A percentile compares a stretch with the other conserved stretches of the same genome.
These are phyloP conservation scores for Botia kubotai DNA, from an alignment of 2,797 vertebrate genomes.

Conservation along the genomic window DNA sequence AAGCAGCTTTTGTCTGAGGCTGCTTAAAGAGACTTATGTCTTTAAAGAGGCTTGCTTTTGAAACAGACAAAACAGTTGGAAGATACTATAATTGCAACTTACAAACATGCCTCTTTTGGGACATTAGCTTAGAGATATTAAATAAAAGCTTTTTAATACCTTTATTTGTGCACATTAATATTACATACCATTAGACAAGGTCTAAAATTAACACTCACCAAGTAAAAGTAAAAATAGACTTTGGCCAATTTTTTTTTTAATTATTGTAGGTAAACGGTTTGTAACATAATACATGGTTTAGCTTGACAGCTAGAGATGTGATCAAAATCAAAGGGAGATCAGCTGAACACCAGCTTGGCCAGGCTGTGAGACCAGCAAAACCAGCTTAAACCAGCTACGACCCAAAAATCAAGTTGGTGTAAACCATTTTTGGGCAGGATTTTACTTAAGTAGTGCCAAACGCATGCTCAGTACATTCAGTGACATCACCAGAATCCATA, in stretches of 20 bases:
- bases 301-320: neutral
- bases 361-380: neutral
- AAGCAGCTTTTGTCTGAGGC: constrained; percentile 44
- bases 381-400: neutral
- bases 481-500: neutral
- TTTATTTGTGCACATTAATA: neutral
- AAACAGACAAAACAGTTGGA: constrained; percentile 31
- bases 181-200: neutral
- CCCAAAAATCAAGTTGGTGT: neutral
- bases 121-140: neutral
- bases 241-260: too few relatives aligned
- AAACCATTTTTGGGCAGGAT: neutral
- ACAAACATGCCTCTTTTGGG: neutral
- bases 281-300: neutral
- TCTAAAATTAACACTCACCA: neutral
- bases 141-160: neutral
- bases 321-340: neutral
- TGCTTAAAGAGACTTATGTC: constrained; percentile 28
- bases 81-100: constrained; percentile 10
- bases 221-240: too few relatives aligned
- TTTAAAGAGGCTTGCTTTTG: constrained; percentile 26
- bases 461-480: neutral
- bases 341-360: neutral
- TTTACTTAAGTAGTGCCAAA: neutral
- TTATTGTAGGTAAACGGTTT: too few relatives aligned